Base-by-base conservation (phyloP, 2,888 invertebrate species). In the Amphipyra berbera region DNA sequence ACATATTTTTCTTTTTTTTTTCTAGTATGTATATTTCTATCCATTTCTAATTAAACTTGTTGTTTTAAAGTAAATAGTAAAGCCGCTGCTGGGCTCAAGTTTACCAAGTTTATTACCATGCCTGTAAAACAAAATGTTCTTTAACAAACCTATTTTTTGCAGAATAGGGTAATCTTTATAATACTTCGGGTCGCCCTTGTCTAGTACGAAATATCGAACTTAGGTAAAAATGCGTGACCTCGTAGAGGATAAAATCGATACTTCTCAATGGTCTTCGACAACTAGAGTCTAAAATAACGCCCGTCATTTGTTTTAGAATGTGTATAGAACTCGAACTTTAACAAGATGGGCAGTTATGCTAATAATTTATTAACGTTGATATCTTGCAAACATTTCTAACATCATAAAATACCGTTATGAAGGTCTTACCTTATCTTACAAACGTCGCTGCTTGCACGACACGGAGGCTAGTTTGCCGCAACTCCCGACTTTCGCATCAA, bases 161-260 rank as follows among this genome's bases (percentile, higher is more conserved):
- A 47, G 33, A 60, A 71, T 60, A 64, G 46, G 49, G 45, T 69
- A 54, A 54, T 57, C 49, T 65, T 57, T 50, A 48, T 70, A 70
- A 54, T 62, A 56, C 45, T 53, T 53, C 46, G 55, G 58, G 44
- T 61, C 41, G 35, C 35, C 46, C 46, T 63, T 68, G 54, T 59
- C 56, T 68, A 56, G 55, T 38, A 48, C 35, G 30, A 76, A 59
- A 50, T 57, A 55, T 49, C 52, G 40, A 27, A 61, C 54, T 53
- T 47, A 54, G 54, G 56, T 64, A 64, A 59, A 71, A 72, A 63
- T 61, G 49, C 53, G 61, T 76, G 59, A 68, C 73, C 73, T 68
- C 48, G 47, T 45, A 38, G 40, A 58, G 37, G 38, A 64, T 37
- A 61, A 53, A 72, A 68, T 72, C 73, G 59, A 73, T 68, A 61